Percentiles rank a stretch among this genome's conserved stretches.
These are phyloP conservation scores for Heteractis magnifica DNA, from an alignment of 92 coral and sea anemone species.

Conservation along the genomic window DNA sequence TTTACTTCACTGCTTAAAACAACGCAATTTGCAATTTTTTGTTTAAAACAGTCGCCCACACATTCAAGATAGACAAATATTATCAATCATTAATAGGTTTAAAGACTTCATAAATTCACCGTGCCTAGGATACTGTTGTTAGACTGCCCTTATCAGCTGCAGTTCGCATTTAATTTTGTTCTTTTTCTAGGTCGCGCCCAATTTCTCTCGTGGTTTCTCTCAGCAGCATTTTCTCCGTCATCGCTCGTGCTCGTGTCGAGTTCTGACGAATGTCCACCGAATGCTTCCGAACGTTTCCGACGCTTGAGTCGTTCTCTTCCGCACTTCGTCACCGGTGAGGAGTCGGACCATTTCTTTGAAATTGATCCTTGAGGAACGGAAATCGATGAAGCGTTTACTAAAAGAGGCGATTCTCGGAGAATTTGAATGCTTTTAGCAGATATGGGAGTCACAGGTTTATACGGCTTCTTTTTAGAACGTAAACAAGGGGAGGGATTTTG, in stretches of 20 bases:
- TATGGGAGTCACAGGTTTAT: constrained; percentile 59
- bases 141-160: neutral
- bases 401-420: constrained; percentile 90
- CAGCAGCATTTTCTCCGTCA: neutral
- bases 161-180: constrained; percentile 13
- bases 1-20: too few species aligned
- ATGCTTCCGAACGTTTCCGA: constrained; percentile 44
- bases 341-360: constrained; percentile 32
- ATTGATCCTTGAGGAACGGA: constrained; percentile 35
- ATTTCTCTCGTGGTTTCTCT: neutral
- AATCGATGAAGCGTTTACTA: constrained; percentile 36
- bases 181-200: constrained; percentile 12
- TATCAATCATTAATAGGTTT: too few species aligned
- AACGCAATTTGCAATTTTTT: too few species aligned
- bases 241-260: constrained; percentile 12
- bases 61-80: too few species aligned
- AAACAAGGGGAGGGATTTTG: constrained; percentile 41
- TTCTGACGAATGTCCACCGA: constrained; percentile 25
- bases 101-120: too few species aligned
- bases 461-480: constrained; percentile 28
- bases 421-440: constrained; percentile 76
- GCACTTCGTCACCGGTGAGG: constrained; percentile 21
- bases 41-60: too few species aligned
- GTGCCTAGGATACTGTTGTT: too few species aligned
- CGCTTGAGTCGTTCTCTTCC: constrained; percentile 32